Evolutionary conservation across 2,113 vertebrate genomes (phyloP).

Genomic region (Vulpes ferrilata): DNA sequence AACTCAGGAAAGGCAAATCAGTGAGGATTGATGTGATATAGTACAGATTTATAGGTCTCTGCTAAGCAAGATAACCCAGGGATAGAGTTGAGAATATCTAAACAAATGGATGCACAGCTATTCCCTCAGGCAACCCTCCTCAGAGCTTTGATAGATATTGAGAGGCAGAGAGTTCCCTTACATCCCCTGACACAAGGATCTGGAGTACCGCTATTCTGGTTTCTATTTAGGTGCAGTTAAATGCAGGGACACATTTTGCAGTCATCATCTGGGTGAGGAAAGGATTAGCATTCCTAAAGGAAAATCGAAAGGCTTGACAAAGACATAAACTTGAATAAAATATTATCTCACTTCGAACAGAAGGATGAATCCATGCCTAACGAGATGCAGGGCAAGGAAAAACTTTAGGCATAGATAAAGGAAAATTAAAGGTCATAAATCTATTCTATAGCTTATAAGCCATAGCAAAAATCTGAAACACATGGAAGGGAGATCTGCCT

Average conservation of each 20-base stretch:
- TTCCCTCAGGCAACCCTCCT: not conserved
- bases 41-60: conserved; percentile 23
- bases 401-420: not conserved
- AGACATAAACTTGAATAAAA: conserved; percentile 10
- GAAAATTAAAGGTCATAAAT: not conserved
- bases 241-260: conserved; percentile 43
- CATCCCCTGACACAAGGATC: not conserved
- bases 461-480: not conserved
- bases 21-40: not conserved
- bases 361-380: not conserved
- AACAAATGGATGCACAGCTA: not conserved
- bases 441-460: not conserved
- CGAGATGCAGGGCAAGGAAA: not conserved
- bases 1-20: conserved; percentile 15
- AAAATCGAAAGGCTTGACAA: conserved; percentile 48
- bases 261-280: not conserved
- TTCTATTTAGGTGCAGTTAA: not conserved
- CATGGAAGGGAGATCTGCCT: not conserved
- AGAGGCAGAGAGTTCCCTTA: not conserved
- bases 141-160: not conserved
- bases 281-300: not conserved
- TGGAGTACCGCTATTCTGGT: not conserved
- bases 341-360: not conserved
- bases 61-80: not conserved
- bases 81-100: conserved; percentile 3